Evolutionary conservation across 1,140 invertebrate species (phyloP).

Genomic region (Anoplophora glabripennis): DNA sequence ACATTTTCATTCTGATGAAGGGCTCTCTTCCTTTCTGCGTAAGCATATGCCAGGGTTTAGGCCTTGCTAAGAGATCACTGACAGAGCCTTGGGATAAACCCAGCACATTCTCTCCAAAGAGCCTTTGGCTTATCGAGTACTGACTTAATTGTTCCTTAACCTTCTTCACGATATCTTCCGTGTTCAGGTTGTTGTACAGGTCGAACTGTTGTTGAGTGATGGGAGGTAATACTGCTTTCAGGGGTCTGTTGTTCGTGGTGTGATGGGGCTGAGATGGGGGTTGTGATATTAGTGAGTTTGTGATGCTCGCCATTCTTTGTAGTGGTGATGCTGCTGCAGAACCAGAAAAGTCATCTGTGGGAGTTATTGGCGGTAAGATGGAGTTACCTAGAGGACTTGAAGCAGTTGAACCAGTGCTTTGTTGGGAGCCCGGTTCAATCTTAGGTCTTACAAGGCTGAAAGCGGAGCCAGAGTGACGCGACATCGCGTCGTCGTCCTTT

Average conservation of each 20-base stretch:
- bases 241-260: conserved; percentile 76
- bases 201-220: conserved; percentile 99
- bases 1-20: conserved; percentile 98
- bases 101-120: conserved; percentile 96
- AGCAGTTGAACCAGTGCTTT: conserved; percentile 62
- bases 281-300: conserved; percentile 92
- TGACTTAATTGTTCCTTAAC: conserved; percentile 97
- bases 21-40: conserved; percentile 96
- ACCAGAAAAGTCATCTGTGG: conserved; percentile 72
- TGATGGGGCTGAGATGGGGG: conserved; percentile 80
- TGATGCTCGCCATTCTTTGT: conserved; percentile 96
- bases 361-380: conserved; percentile 76
- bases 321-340: conserved; percentile 84
- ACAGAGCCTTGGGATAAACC: conserved; percentile 95
- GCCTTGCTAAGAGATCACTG: conserved; percentile 88
- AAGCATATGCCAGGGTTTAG: conserved; percentile 97
- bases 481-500: conserved; percentile 63
- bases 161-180: conserved; percentile 96
- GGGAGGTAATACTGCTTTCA: conserved; percentile 93
- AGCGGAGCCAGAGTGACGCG: conserved; percentile 75
- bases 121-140: conserved; percentile 96
- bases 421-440: conserved; percentile 64
- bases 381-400: conserved; percentile 78
- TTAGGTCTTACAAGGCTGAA: conserved; percentile 82
- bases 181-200: conserved; percentile 96